Evolutionary conservation across 2,113 vertebrate genomes (phyloP), one percentile per base, ranked within the genome.

Genomic region (Larimichthys crocea): DNA sequence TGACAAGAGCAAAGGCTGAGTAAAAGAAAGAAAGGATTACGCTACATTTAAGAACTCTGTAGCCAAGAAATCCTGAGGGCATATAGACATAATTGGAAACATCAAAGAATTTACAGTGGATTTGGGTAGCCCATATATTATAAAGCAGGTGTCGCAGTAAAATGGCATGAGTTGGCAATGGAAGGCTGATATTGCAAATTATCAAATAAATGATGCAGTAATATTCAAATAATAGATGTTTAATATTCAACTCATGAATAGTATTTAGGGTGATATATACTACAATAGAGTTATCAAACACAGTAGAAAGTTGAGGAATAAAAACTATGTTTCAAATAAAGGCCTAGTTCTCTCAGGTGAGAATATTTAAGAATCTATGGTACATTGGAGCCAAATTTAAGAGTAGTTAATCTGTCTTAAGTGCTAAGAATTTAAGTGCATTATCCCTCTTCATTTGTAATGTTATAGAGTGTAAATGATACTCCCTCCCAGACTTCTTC

Each of bases 1-100:
- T 46, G 29, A 83, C 20, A 61, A 42, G 59, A 76, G 61, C 62
- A 55, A 42, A 19, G 69, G 62, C 49, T 31, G 10, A 22, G 15
- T 19, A 19, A 0, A 24, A 68, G 17, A 57, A 26, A 62, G 35
- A 35, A 40, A 40, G 7, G 15, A 49, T 42, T 60, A 9, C 19
- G 10, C 48, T 12, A 10, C 17, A 74, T n/a, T 60, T 5, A 64
- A 50, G 5, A 50, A 35, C 9, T 31, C 31, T 26, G 22, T 42
- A 53, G 57, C 10, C 5, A 29, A 64, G 20, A 46, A 26, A 52
- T 44, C 14, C 10, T 19, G 5, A 24, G 35, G 16, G n/a, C n/a
- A 48, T 35, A 6, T 8, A 31, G 44, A 16, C 12, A 49, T 55
- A 9, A 74, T 73, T 53, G 22, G 10, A 24, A 60, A 49, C 57